These are phyloP conservation scores for Anthopleura sola DNA, from an alignment of 64 coral and sea anemone species.

Conservation along the genomic window DNA sequence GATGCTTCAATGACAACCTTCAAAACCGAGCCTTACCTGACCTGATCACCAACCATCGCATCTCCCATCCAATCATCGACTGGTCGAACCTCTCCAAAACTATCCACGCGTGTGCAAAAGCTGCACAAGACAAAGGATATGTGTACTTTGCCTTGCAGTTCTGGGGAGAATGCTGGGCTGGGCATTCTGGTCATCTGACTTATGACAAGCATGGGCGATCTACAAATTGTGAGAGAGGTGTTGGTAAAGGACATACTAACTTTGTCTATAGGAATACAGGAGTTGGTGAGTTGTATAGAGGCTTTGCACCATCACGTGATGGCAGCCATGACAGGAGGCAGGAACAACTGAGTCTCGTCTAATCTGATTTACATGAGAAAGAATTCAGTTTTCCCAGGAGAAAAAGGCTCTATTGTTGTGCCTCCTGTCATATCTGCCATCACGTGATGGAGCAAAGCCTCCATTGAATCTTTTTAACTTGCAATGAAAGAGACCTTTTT, in stretches of 20 bases:
- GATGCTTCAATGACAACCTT: conserved; percentile 26
- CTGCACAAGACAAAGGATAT: conserved; percentile 16
- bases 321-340: too few species aligned
- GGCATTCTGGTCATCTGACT: conserved; percentile 22
- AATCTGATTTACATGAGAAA: too few species aligned
- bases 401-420: too few species aligned
- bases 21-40: conserved; percentile 16
- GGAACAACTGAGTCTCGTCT: too few species aligned
- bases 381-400: too few species aligned
- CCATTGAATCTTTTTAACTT: too few species aligned
- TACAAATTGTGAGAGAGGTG: neutral
- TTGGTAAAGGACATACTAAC: conserved; percentile 18
- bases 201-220: conserved; percentile 21
- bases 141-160: conserved; percentile 51
- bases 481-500: too few species aligned
- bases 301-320: too few species aligned
- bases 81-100: conserved; percentile 34
- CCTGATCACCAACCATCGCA: conserved; percentile 25
- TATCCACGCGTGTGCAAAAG: conserved; percentile 4
- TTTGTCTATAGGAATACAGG: conserved; percentile 34
- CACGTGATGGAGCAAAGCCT: too few species aligned
- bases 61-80: neutral
- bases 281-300: neutral
- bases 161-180: conserved; percentile 56
- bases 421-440: too few species aligned